Conservation (phyloP, 2,888 invertebrate genomes). For the Parasteatoda lunata region DNA sequence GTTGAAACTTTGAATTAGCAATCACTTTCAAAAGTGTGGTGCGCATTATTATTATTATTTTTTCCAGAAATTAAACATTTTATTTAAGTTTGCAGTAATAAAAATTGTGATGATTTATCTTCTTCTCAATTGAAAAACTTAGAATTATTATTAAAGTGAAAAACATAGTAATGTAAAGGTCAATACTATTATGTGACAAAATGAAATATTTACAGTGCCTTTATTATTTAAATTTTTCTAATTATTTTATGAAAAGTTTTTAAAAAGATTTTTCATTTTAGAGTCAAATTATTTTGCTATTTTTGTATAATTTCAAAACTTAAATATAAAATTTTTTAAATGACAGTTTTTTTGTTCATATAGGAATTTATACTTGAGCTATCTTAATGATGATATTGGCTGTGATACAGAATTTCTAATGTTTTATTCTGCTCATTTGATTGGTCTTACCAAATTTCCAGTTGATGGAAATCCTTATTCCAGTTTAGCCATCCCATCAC, state of each 20-base stretch:
- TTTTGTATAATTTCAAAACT: too few species aligned
- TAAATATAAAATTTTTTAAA: too few species aligned
- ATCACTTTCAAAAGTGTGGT: too few species aligned
- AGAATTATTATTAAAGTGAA: too few species aligned
- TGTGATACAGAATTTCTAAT: slow-evolving; percentile 5
- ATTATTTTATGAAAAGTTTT: background rate
- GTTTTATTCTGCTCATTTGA: slow-evolving; percentile 21
- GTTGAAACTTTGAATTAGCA: too few species aligned
- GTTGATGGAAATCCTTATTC: slow-evolving; percentile 56
- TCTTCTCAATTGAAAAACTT: too few species aligned
- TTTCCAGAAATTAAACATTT: too few species aligned
- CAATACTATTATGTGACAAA: background rate
- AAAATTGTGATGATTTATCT: too few species aligned
- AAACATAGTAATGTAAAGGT: too few species aligned
- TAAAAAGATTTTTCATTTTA: background rate
- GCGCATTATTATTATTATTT: too few species aligned
- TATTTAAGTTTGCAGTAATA: too few species aligned
- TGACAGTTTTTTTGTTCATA: background rate
- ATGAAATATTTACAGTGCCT: background rate
- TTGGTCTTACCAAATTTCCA: slow-evolving; percentile 53
- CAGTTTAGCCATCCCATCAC: slow-evolving; percentile 28
- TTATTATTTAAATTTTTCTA: background rate
- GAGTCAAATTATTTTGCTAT: background rate
- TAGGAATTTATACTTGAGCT: background rate
- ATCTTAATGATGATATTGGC: background rate